These are phyloP conservation scores for Protonemura montana DNA, from an alignment of 2,888 invertebrate species.

Conservation along the genomic window DNA sequence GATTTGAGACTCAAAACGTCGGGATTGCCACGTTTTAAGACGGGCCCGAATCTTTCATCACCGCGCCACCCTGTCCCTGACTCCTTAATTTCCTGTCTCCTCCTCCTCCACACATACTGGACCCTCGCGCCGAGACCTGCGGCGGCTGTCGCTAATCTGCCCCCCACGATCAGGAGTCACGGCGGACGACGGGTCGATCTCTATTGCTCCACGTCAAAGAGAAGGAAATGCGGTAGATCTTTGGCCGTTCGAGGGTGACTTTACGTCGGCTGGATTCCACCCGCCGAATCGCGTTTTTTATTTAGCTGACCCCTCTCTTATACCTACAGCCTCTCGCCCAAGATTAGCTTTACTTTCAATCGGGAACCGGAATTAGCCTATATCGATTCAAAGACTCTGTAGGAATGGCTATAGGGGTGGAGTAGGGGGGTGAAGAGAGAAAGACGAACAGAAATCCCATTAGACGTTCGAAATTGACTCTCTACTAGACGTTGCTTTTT, in stretches of 20 bases:
- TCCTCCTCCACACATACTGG: background rate
- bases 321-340: background rate
- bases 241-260: background rate
- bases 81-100: slow-evolving; percentile 32
- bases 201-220: background rate
- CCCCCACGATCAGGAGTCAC: background rate
- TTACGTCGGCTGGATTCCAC: background rate
- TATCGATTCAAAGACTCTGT: background rate
- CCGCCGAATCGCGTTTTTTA: background rate
- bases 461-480: slow-evolving; percentile 10
- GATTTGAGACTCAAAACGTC: too few relatives aligned
- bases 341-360: slow-evolving; percentile 31
- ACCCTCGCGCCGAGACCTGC: background rate
- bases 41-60: background rate
- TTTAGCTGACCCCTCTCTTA: slow-evolving; percentile 25
- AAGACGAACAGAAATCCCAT: background rate
- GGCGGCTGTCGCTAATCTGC: slow-evolving; percentile 1
- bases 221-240: slow-evolving; percentile 20
- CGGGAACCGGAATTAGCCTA: background rate
- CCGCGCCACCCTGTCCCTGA: background rate
- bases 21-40: background rate
- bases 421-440: background rate
- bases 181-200: background rate
- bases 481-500: background rate
- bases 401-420: too few relatives aligned